Evolutionary conservation across 2,113 vertebrate species (phyloP).

Genomic region (Saccopteryx leptura): DNA sequence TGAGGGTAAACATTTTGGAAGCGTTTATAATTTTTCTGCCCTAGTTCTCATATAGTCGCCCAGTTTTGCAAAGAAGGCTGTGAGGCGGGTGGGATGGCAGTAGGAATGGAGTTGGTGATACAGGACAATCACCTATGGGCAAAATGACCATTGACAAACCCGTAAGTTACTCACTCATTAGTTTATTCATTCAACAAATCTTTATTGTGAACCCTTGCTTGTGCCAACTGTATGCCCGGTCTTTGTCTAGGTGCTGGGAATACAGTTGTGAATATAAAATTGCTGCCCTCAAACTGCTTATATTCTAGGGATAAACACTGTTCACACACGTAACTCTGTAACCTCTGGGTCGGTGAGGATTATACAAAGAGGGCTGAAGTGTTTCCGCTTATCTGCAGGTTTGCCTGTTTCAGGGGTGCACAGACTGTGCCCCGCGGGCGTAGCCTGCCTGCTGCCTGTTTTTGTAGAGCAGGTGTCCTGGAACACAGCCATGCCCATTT

Average conservation of each 20-base stretch:
- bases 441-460: neutral
- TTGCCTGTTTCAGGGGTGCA: neutral
- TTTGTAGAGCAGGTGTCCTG: neutral
- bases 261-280: neutral
- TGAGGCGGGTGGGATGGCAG: no score
- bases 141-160: neutral
- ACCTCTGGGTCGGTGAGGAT: neutral
- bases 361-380: neutral
- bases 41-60: neutral
- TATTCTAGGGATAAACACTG: neutral
- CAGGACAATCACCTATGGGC: neutral
- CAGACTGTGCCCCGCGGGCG: neutral
- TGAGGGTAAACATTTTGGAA: neutral
- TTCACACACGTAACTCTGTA: neutral
- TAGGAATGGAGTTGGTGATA: neutral
- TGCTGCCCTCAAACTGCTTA: neutral
- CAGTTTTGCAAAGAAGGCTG: neutral
- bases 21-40: neutral
- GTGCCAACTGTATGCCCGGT: neutral
- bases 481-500: no score
- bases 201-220: neutral
- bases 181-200: neutral
- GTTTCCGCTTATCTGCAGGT: neutral
- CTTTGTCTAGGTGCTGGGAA: neutral
- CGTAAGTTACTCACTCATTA: neutral